phyloP scores from a whole-genome alignment of 2,888 invertebrate genomes.

The Campaea margaritaria region DNA sequence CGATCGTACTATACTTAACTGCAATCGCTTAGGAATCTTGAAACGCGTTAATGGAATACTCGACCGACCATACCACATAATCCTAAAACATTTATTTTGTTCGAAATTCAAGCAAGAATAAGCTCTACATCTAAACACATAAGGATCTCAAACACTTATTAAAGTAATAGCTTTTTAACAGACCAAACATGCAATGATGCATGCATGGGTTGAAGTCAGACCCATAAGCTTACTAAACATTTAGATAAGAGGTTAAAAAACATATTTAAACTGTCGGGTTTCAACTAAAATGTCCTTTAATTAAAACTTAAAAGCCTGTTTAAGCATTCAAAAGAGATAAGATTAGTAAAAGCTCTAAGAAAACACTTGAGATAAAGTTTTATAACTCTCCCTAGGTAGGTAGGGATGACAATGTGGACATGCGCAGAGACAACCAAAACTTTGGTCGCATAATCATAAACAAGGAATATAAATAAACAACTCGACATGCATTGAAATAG shows the following conservation, averaged over 20 bases:
- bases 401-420: constrained; percentile 29
- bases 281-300: constrained; percentile 21
- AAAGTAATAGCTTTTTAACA: constrained; percentile 40
- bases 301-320: constrained; percentile 17
- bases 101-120: constrained; percentile 16
- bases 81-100: constrained; percentile 10
- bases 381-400: constrained; percentile 10
- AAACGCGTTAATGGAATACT: constrained; percentile 25
- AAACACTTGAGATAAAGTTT: constrained; percentile 15
- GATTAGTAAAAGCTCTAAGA: constrained; percentile 22
- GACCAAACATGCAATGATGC: constrained; percentile 40
- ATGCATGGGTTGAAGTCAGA: constrained; percentile 32
- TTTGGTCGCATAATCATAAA: constrained; percentile 36
- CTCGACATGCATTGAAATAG: constrained; percentile 4
- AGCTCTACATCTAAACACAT: constrained; percentile 13
- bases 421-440: constrained; percentile 38
- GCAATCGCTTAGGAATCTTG: neutral
- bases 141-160: constrained; percentile 21
- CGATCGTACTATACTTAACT: no score
- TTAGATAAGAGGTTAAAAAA: constrained; percentile 28
- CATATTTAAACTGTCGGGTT: constrained; percentile 14
- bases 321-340: constrained; percentile 25
- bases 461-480: constrained; percentile 32
- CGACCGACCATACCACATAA: constrained; percentile 18
- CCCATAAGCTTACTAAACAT: constrained; percentile 29